Conservation (phyloP, 2,888 invertebrate species). For the Pseudanteris insignis region DNA sequence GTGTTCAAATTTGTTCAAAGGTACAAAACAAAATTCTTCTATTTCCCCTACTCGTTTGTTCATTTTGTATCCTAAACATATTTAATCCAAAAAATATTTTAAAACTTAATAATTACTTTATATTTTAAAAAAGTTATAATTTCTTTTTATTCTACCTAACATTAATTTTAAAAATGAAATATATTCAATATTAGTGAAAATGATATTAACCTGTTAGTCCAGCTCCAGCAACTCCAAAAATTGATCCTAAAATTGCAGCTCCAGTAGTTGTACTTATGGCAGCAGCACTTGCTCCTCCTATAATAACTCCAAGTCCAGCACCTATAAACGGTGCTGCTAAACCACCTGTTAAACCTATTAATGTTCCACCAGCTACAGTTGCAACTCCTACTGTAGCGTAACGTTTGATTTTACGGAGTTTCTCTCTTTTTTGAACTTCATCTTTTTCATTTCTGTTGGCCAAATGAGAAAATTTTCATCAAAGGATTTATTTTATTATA, state of each 20-base stretch:
- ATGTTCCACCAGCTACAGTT: slow-evolving; percentile 73
- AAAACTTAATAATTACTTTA: too few relatives aligned
- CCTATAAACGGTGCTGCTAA: slow-evolving; percentile 74
- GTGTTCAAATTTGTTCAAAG: slow-evolving; percentile 60
- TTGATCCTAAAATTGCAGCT: slow-evolving; percentile 70
- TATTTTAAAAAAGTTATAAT: too few relatives aligned
- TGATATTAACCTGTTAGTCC: slow-evolving; percentile 69
- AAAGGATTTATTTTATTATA: too few relatives aligned
- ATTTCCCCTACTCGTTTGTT: slow-evolving; percentile 74
- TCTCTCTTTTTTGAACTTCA: slow-evolving; percentile 66
- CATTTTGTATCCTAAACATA: slow-evolving; percentile 73
- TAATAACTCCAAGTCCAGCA: slow-evolving; percentile 68
- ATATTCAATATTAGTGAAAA: too few relatives aligned
- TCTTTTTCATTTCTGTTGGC: slow-evolving; percentile 69
- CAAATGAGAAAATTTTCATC: too few relatives aligned
- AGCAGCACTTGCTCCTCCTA: slow-evolving; percentile 67
- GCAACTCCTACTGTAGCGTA: slow-evolving; percentile 74
- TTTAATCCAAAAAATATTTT: too few relatives aligned
- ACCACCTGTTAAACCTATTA: slow-evolving; percentile 75
- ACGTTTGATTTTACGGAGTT: slow-evolving; percentile 70
- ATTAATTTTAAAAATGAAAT: too few relatives aligned
- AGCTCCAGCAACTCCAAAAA: slow-evolving; percentile 76
- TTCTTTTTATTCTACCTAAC: too few relatives aligned
- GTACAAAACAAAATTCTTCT: slow-evolving; percentile 74
- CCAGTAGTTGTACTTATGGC: slow-evolving; percentile 69